Conservation (phyloP, 2,888 invertebrate genomes). For the Xylota sylvarum region DNA sequence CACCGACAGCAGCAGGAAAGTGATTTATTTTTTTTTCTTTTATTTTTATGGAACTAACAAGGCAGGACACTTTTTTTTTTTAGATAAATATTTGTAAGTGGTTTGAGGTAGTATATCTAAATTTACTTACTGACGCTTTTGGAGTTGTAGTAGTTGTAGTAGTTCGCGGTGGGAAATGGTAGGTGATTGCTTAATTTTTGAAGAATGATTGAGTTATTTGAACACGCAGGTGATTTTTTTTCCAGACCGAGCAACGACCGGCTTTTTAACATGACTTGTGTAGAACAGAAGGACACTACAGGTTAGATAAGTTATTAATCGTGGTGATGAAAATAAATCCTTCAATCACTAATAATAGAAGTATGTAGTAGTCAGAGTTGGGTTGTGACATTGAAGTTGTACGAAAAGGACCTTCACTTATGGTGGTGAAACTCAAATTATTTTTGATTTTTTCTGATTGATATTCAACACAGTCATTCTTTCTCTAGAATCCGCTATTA, state of each 20-base stretch:
- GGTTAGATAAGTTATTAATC: not conserved
- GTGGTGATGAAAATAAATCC: too few relatives aligned
- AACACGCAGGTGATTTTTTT: not conserved
- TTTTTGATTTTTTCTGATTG: too few relatives aligned
- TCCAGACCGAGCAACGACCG: not conserved
- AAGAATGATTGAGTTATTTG: not conserved
- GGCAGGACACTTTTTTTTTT: not conserved
- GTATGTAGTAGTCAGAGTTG: too few relatives aligned
- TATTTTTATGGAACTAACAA: not conserved
- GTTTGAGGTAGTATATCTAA: not conserved
- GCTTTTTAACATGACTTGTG: not conserved
- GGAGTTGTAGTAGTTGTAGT: too few relatives aligned
- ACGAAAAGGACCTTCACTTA: too few relatives aligned
- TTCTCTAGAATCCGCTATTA: too few relatives aligned
- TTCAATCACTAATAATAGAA: too few relatives aligned
- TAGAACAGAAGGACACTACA: not conserved
- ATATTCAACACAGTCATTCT: too few relatives aligned
- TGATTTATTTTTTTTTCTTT: not conserved
- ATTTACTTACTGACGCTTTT: not conserved
- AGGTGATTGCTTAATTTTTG: conserved; percentile 2
- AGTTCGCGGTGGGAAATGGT: not conserved
- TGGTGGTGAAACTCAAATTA: too few relatives aligned
- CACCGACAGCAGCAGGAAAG: conserved; percentile 5
- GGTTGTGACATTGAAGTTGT: too few relatives aligned
- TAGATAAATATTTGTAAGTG: not conserved